Conservation (phyloP, 2,113 vertebrate species). For the Percopsis transmontana region DNA sequence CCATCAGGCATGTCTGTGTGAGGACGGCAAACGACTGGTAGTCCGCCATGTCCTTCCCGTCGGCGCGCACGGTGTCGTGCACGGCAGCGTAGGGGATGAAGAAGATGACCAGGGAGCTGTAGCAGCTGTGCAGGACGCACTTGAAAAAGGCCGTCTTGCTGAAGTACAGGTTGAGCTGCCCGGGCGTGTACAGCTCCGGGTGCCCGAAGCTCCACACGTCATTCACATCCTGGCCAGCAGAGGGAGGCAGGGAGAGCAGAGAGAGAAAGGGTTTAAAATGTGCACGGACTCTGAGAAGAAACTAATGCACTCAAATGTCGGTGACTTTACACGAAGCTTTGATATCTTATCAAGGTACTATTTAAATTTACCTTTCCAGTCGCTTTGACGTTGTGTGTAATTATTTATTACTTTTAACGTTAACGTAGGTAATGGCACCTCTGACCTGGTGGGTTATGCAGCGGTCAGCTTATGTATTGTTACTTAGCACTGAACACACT, state of each 20-base stretch:
- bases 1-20: constrained; percentile 89
- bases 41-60: constrained; percentile 87
- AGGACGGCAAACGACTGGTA: constrained; percentile 93
- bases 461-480: no score
- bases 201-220: constrained; percentile 90
- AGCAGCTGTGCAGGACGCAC: constrained; percentile 88
- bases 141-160: constrained; percentile 88
- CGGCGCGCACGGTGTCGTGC: constrained; percentile 78
- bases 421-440: no score
- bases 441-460: no score
- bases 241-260: constrained; percentile 21
- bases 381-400: no score
- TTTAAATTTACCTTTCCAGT: no score
- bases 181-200: constrained; percentile 90
- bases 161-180: constrained; percentile 91
- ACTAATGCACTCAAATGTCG: no score
- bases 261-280: background rate
- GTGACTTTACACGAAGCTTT: background rate
- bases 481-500: no score
- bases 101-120: constrained; percentile 96
- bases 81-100: constrained; percentile 88
- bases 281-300: background rate
- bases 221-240: constrained; percentile 86
- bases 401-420: no score
- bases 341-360: background rate